Base-by-base conservation (phyloP, 2,113 vertebrate genomes). In the Irena cyanogastra region DNA sequence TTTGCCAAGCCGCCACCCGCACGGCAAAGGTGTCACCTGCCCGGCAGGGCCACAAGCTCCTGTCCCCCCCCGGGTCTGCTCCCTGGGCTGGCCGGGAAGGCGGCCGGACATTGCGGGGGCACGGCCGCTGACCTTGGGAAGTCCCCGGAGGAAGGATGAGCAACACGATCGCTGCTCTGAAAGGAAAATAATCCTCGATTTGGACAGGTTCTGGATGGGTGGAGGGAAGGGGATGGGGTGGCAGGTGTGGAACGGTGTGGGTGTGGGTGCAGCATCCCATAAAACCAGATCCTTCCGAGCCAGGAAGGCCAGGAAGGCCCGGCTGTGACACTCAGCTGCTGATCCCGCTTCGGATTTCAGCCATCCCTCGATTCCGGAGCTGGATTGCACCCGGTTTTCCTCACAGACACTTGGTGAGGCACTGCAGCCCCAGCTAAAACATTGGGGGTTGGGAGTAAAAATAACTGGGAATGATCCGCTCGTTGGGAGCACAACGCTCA, bases 31-130 rank as follows among this genome's bases (percentile, higher is more conserved):
- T 44, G 63, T 23, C 63, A 12, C 64, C 66, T 16, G 39, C 31
- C 28, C 3, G 3, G 49, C 59, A 52, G 42, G 63, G 49, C n/a
- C 39, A 2, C 28, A 1, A 0, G 20, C 22, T 35, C 33, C 53
- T 0, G 16, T 2, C 1, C 21, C 50, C 27, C 26, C 23, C 15
- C 0, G 7, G 2, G 23, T 7, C 8, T 18, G 45, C 41, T 50
- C 33, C 60, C 0, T 0, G 17, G 6, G 7, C 16, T 5, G 60
- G 75, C 50, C 1, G 1, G 44, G 65, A 41, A 13, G 39, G 64
- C 0, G 10, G 5, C 45, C 0, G 1, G 50, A 21, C 44, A 7
- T 10, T 5, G 10, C 8, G 0, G 63, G 28, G 28, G 12, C 6
- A 1, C 2, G 3, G 65, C 60, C 1, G 7, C 56, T 39, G 68